Conservation (phyloP, 1,140 invertebrate species). For the Telenomus remus region DNA sequence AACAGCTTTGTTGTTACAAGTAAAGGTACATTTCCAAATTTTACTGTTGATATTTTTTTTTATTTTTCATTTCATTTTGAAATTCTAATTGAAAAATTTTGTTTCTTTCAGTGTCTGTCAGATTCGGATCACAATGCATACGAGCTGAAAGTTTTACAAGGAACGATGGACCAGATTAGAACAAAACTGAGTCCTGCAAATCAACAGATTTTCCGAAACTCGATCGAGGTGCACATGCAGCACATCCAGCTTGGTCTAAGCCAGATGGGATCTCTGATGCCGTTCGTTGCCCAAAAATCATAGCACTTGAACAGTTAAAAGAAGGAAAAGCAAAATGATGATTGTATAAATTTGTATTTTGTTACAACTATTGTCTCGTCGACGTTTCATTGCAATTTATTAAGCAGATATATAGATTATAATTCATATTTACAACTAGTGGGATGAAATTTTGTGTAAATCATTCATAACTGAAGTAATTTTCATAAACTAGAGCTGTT, state of each 20-base stretch:
- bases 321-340: too few relatives aligned
- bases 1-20: conserved; percentile 93
- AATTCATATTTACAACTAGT: not conserved
- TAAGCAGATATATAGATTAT: conserved; percentile 7
- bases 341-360: conserved; percentile 36
- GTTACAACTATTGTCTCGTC: conserved; percentile 25
- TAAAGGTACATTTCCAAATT: conserved; percentile 79
- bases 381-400: conserved; percentile 16
- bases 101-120: conserved; percentile 82
- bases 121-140: conserved; percentile 93
- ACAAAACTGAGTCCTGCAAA: conserved; percentile 86
- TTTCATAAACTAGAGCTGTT: too few relatives aligned
- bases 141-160: conserved; percentile 94
- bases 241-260: conserved; percentile 91
- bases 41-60: conserved; percentile 28
- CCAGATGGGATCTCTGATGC: conserved; percentile 73
- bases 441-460: too few relatives aligned
- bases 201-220: conserved; percentile 90
- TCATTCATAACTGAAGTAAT: too few relatives aligned
- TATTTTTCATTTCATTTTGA: conserved; percentile 65
- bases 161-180: conserved; percentile 92
- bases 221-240: conserved; percentile 93
- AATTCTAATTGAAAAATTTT: conserved; percentile 21
- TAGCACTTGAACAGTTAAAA: conserved; percentile 59
- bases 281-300: conserved; percentile 72